Evolutionary conservation across 1,140 invertebrate species (phyloP).

Genomic region (Ladona fulva): DNA sequence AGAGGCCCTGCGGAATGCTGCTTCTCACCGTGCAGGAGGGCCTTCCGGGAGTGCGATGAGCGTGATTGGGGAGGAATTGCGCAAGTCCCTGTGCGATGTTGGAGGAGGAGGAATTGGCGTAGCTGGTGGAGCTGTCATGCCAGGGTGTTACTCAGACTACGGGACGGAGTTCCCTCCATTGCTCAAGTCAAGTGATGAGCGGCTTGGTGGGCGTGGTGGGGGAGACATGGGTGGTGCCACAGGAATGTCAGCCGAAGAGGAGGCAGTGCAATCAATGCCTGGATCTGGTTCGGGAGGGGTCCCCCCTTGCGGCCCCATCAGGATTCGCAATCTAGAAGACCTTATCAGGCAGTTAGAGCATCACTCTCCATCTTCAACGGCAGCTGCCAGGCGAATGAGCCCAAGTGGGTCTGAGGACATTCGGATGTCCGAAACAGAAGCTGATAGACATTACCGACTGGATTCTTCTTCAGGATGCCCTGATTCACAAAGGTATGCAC

Average conservation of each 20-base stretch:
- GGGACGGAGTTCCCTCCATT: slow-evolving; percentile 16
- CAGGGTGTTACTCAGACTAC: slow-evolving; percentile 23
- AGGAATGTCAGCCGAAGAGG: slow-evolving; percentile 22
- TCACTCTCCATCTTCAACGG: slow-evolving; percentile 44
- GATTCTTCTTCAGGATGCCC: slow-evolving; percentile 35
- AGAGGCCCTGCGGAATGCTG: slow-evolving; percentile 73
- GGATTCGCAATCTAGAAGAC: slow-evolving; percentile 84
- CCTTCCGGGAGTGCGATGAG: slow-evolving; percentile 49
- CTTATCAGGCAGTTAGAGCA: slow-evolving; percentile 78
- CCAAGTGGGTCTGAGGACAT: slow-evolving; percentile 85
- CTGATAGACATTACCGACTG: slow-evolving; percentile 76
- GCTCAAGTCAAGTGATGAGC: slow-evolving; percentile 39
- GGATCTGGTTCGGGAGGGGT: slow-evolving; percentile 19
- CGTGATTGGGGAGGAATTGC: slow-evolving; percentile 49
- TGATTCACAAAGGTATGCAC: background rate
- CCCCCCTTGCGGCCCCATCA: slow-evolving; percentile 36
- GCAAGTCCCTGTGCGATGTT: slow-evolving; percentile 55
- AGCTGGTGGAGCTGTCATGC: background rate
- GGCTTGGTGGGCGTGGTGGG: slow-evolving; percentile 36
- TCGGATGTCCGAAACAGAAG: slow-evolving; percentile 82
- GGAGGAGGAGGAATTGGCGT: slow-evolving; percentile 29
- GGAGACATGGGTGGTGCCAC: slow-evolving; percentile 31
- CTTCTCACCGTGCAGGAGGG: slow-evolving; percentile 53
- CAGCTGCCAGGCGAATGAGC: slow-evolving; percentile 65
- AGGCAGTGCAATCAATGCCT: slow-evolving; percentile 26